Conservation (phyloP, 2,888 invertebrate genomes). For the Sisyra terminalis region DNA sequence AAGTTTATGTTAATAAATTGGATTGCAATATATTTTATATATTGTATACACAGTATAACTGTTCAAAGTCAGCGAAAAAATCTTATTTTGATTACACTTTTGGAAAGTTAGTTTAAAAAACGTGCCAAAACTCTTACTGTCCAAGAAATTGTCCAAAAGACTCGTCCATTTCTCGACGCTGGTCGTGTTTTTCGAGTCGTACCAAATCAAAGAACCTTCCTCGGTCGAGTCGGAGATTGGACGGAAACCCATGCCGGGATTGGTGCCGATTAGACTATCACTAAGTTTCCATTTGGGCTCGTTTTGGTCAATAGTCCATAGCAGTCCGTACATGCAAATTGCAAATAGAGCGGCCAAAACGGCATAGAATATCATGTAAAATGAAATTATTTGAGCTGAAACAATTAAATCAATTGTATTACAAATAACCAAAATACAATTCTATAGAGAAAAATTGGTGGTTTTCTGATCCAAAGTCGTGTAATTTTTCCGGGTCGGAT, state of each 20-base stretch:
- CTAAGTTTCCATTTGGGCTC: constrained; percentile 61
- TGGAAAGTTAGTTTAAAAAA: too few relatives aligned
- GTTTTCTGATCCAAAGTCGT: too few relatives aligned
- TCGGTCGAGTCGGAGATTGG: constrained; percentile 35
- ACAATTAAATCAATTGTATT: too few relatives aligned
- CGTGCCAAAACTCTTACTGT: constrained; percentile 28
- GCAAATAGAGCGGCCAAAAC: constrained; percentile 70
- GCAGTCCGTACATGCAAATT: constrained; percentile 70
- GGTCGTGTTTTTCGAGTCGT: constrained; percentile 31
- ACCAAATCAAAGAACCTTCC: constrained; percentile 44
- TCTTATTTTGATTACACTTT: too few relatives aligned
- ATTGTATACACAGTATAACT: too few relatives aligned
- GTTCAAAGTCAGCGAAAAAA: too few relatives aligned
- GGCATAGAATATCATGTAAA: constrained; percentile 80
- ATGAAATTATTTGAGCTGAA: constrained; percentile 65
- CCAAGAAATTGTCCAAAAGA: constrained; percentile 35
- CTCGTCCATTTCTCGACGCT: constrained; percentile 36
- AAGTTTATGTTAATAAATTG: too few relatives aligned
- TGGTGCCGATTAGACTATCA: constrained; percentile 56
- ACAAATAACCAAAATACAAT: too few relatives aligned
- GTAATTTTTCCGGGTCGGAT: too few relatives aligned
- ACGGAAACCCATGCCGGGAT: constrained; percentile 47
- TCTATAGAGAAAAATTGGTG: too few relatives aligned
- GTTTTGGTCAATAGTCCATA: constrained; percentile 47
- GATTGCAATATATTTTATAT: too few relatives aligned